Evolutionary conservation across 2,797 vertebrate species (phyloP).

Genomic region (Cirrhinus mrigala): DNA sequence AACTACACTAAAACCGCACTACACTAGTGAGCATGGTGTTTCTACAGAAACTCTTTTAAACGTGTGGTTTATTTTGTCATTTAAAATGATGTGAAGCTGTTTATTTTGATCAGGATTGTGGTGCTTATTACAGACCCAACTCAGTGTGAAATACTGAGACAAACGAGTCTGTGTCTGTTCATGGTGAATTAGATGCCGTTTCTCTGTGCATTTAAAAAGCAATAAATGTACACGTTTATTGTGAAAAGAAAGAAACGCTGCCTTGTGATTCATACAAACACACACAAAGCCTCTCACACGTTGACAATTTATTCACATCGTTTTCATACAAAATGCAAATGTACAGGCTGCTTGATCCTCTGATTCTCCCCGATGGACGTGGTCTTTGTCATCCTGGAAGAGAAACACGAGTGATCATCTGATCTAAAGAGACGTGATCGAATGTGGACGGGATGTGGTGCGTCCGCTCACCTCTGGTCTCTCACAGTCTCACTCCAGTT

Average conservation of each 20-base stretch:
- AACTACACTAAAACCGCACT: background rate
- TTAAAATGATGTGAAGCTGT: background rate
- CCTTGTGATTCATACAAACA: background rate
- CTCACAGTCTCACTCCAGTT: constrained; percentile 81
- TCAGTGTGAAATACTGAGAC: background rate
- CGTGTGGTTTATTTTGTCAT: background rate
- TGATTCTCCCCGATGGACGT: too few species aligned
- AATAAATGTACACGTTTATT: background rate
- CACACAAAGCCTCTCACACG: background rate
- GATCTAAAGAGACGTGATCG: too few species aligned
- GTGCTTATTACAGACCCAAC: background rate
- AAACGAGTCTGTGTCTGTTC: background rate
- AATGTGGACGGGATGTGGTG: background rate
- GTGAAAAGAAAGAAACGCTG: background rate
- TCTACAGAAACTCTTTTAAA: background rate
- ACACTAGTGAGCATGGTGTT: background rate
- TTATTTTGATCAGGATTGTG: background rate
- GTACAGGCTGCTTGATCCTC: constrained; percentile 58
- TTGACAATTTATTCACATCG: constrained; percentile 57
- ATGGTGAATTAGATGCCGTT: background rate
- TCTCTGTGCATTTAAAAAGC: background rate
- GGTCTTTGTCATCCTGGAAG: background rate
- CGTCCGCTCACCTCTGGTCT: background rate
- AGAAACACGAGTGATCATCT: background rate
- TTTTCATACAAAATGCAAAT: constrained; percentile 72